A percentile compares a stretch with the other conserved stretches of the same genome.
These are phyloP conservation scores for Meandrina meandrites DNA, from an alignment of 92 coral and sea anemone genomes.

Conservation along the genomic window DNA sequence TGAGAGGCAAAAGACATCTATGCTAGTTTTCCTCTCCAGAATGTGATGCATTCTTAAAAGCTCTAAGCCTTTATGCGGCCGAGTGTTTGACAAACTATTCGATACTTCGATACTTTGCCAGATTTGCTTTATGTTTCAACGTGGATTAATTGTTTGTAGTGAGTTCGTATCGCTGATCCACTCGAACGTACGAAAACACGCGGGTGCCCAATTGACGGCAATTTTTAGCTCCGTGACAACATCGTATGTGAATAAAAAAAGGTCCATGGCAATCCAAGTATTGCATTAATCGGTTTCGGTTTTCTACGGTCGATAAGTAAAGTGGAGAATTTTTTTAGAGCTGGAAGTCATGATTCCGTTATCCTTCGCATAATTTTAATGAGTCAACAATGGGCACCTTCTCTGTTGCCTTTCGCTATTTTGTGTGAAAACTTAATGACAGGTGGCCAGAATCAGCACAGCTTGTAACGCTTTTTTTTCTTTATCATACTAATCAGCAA, in stretches of 20 bases:
- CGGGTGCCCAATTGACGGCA: conserved; percentile 39
- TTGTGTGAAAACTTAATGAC: background rate
- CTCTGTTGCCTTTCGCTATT: background rate
- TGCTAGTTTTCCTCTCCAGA: background rate
- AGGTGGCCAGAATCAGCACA: background rate
- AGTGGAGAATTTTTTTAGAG: background rate
- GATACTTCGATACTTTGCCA: background rate
- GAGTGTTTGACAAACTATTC: background rate
- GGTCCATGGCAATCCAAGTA: conserved; percentile 30
- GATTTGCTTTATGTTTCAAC: background rate
- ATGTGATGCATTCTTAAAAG: conserved; percentile 16
- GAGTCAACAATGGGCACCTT: background rate
- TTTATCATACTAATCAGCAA: background rate
- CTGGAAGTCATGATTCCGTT: background rate
- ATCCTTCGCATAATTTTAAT: background rate
- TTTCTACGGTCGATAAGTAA: background rate
- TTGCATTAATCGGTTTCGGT: background rate
- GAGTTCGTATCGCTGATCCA: conserved; percentile 11
- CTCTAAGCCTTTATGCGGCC: conserved; percentile 11
- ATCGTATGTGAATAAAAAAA: background rate
- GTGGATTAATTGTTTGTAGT: background rate
- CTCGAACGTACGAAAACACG: conserved; percentile 13
- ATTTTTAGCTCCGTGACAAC: conserved; percentile 49
- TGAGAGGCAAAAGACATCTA: conserved; percentile 41
- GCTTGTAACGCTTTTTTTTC: background rate